These are phyloP conservation scores for Itoplectis maculator DNA, from an alignment of 2,888 invertebrate species.

Conservation along the genomic window DNA sequence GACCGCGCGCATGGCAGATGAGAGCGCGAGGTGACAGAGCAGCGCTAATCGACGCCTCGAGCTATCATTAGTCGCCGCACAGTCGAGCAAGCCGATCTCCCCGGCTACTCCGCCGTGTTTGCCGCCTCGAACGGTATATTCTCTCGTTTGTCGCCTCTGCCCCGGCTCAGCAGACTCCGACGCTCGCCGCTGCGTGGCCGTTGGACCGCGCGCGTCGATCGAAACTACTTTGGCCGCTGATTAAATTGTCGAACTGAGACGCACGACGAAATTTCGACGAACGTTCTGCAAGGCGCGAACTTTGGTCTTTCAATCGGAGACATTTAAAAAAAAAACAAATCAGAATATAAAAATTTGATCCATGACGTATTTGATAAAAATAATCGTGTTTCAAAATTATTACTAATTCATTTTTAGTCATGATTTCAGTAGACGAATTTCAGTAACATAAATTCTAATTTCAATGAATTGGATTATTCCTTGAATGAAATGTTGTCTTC, in stretches of 20 bases:
- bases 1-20: constrained; percentile 29
- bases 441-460: too few species aligned
- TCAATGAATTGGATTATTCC: too few species aligned
- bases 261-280: constrained; percentile 18
- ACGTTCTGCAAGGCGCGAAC: not conserved
- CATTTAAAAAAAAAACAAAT: too few species aligned
- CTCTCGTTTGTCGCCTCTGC: constrained; percentile 24
- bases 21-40: constrained; percentile 68
- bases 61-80: constrained; percentile 80
- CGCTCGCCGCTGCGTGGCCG: not conserved
- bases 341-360: too few species aligned
- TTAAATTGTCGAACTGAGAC: constrained; percentile 47
- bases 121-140: constrained; percentile 13
- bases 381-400: too few species aligned
- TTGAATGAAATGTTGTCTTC: too few species aligned
- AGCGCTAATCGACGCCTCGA: constrained; percentile 79
- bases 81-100: constrained; percentile 49
- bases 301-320: constrained; percentile 9
- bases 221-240: constrained; percentile 19
- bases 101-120: constrained; percentile 71
- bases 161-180: too few species aligned
- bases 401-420: too few species aligned
- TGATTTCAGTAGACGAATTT: too few species aligned
- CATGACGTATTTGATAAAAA: too few species aligned
- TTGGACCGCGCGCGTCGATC: constrained; percentile 7